These are phyloP conservation scores for Oeneis ivallda DNA, from an alignment of 2,888 invertebrate species.

Conservation along the genomic window DNA sequence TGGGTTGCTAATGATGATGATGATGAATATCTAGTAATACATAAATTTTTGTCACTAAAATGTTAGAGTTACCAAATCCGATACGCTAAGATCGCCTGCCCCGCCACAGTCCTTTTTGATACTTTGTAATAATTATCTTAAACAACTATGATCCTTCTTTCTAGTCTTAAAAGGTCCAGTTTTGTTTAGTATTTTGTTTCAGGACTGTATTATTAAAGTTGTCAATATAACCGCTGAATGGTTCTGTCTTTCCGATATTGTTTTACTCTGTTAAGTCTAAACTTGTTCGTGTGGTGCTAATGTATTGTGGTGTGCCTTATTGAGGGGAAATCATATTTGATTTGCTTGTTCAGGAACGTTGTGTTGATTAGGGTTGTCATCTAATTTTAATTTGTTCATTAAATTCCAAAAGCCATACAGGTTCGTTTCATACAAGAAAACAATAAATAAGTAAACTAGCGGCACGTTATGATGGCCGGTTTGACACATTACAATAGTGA, in stretches of 20 bases:
- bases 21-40: no score
- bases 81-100: constrained; percentile 52
- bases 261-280: constrained; percentile 60
- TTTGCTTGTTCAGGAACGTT: constrained; percentile 35
- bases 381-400: neutral
- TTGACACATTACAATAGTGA: no score
- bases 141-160: neutral
- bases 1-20: no score
- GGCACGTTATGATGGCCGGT: no score
- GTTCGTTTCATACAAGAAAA: no score
- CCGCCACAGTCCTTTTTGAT: constrained; percentile 52
- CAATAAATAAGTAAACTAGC: no score
- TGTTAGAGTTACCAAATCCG: constrained; percentile 26
- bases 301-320: constrained; percentile 50
- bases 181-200: neutral
- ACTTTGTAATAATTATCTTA: neutral
- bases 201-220: constrained; percentile 19
- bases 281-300: constrained; percentile 41
- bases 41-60: neutral
- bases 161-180: neutral
- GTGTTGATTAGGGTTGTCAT: neutral
- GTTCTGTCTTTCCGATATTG: constrained; percentile 60
- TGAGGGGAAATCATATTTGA: constrained; percentile 36
- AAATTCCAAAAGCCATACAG: neutral
- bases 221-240: constrained; percentile 52